phyloP scores from a whole-genome alignment of 2,888 invertebrate species.

The Galerucella nymphaeae region DNA sequence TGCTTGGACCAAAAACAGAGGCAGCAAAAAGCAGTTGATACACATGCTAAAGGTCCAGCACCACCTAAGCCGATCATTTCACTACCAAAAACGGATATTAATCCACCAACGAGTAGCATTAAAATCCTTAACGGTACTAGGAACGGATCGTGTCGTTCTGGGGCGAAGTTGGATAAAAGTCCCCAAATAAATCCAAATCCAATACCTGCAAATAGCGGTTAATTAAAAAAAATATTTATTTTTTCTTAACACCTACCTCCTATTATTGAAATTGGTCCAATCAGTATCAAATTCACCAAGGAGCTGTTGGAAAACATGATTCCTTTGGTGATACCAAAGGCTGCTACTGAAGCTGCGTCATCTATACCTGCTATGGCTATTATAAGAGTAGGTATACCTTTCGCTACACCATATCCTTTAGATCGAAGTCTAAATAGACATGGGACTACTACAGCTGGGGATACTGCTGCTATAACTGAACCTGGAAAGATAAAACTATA shows the following conservation, averaged over 20 bases:
- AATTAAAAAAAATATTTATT: neutral
- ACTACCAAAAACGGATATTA: constrained; percentile 88
- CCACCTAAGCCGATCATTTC: constrained; percentile 79
- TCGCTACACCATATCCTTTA: constrained; percentile 91
- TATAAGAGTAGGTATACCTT: constrained; percentile 95
- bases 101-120: constrained; percentile 82
- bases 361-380: constrained; percentile 95
- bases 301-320: constrained; percentile 86
- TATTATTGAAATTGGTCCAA: constrained; percentile 83
- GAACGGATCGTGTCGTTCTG: constrained; percentile 85
- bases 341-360: constrained; percentile 94
- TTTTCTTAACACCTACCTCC: constrained; percentile 66
- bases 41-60: constrained; percentile 85
- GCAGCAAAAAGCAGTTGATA: constrained; percentile 85
- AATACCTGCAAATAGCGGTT: constrained; percentile 38
- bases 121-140: constrained; percentile 84
- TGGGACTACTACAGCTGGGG: constrained; percentile 97
- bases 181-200: constrained; percentile 87
- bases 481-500: constrained; percentile 64
- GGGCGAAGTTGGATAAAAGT: constrained; percentile 81
- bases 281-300: constrained; percentile 74
- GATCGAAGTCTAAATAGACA: constrained; percentile 86
- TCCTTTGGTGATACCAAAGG: constrained; percentile 89
- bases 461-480: constrained; percentile 89
- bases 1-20: constrained; percentile 84